These are phyloP conservation scores for Prunella strophiata DNA, from an alignment of 2,797 vertebrate species.

Conservation along the genomic window DNA sequence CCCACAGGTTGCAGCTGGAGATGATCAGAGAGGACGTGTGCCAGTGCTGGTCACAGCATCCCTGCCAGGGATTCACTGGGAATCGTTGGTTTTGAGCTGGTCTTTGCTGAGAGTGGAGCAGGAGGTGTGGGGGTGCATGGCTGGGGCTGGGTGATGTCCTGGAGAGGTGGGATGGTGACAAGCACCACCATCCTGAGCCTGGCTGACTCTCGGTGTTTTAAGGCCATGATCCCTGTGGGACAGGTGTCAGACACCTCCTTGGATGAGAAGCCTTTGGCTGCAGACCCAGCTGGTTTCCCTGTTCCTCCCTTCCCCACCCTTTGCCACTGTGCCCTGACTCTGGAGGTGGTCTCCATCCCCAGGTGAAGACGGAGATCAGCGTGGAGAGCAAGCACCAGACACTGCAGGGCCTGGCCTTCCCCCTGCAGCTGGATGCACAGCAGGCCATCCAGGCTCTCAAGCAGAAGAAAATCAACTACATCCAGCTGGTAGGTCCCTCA, in stretches of 20 bases:
- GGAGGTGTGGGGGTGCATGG: background rate
- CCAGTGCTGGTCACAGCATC: background rate
- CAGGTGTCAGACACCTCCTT: background rate
- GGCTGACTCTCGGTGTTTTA: background rate
- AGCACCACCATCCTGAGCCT: background rate
- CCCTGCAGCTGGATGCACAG: slow-evolving; percentile 90
- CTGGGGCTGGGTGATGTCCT: background rate
- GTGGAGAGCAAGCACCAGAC: slow-evolving; percentile 94
- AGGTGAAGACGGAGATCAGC: slow-evolving; percentile 96
- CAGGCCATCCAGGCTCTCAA: slow-evolving; percentile 90
- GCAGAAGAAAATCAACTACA: slow-evolving; percentile 93
- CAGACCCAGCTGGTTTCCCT: background rate
- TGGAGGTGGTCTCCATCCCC: background rate
- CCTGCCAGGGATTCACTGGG: background rate
- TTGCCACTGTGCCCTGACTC: background rate
- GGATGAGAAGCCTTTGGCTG: background rate
- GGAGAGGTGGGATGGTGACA: background rate
- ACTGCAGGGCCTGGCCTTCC: slow-evolving; percentile 93
- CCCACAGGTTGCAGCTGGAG: background rate
- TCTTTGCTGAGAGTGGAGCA: background rate
- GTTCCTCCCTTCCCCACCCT: background rate
- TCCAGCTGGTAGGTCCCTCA: slow-evolving; percentile 88
- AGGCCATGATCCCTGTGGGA: background rate
- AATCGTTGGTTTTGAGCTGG: background rate
- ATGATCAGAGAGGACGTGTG: fast-evolving